Percentiles rank a stretch among this genome's conserved stretches.
These are phyloP conservation scores for Sussaba pulchella DNA, from an alignment of 2,888 invertebrate genomes.

Conservation along the genomic window DNA sequence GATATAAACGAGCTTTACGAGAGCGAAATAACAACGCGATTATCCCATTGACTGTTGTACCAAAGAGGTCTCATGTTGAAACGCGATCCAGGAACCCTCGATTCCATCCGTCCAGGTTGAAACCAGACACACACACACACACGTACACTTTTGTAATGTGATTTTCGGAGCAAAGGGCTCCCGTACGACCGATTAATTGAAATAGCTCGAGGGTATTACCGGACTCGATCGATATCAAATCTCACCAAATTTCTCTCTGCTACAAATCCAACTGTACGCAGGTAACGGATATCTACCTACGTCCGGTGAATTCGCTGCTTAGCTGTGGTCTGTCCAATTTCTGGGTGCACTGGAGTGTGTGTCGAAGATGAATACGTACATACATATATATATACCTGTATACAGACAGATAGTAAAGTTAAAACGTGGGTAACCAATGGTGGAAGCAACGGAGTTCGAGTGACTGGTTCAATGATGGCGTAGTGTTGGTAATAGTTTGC, in stretches of 20 bases:
- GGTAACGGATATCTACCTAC: conserved; percentile 19
- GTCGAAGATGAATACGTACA: background rate
- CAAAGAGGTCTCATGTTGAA: conserved; percentile 2
- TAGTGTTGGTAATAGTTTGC: conserved; percentile 73
- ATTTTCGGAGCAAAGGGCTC: background rate
- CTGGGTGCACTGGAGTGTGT: background rate
- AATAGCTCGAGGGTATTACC: background rate
- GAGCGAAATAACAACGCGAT: conserved; percentile 13
- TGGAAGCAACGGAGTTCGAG: conserved; percentile 33
- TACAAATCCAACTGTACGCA: conserved; percentile 4
- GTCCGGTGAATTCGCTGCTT: conserved; percentile 5
- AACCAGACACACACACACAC: background rate
- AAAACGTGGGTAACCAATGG: conserved; percentile 18
- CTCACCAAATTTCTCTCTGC: background rate
- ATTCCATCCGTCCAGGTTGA: no score
- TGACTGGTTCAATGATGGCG: conserved; percentile 62
- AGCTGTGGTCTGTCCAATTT: background rate
- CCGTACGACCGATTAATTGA: background rate
- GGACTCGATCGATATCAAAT: conserved; percentile 36
- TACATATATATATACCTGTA: background rate
- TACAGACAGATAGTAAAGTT: background rate
- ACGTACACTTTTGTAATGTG: background rate
- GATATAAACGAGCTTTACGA: background rate
- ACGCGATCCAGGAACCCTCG: no score
- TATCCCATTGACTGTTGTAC: conserved; percentile 17